Conservation (phyloP, 2,797 vertebrate species). For the Miichthys miiuy region DNA sequence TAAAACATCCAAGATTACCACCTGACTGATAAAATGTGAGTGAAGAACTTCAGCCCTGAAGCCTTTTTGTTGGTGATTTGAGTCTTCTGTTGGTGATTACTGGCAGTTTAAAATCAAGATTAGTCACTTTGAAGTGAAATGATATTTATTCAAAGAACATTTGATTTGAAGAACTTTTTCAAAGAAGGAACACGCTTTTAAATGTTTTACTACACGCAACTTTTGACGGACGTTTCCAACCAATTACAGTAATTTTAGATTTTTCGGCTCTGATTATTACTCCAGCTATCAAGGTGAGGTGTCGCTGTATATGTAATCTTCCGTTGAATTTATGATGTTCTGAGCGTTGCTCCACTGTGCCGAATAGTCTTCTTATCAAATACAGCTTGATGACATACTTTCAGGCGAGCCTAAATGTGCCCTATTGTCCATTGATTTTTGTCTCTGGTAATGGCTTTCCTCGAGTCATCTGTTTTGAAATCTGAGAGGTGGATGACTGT, state of each 20-base stretch:
- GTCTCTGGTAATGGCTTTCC: constrained; percentile 54
- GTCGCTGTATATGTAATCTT: background rate
- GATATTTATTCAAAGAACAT: background rate
- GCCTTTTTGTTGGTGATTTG: background rate
- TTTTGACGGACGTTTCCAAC: background rate
- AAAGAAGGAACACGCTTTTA: background rate
- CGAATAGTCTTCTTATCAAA: constrained; percentile 6
- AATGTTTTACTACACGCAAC: background rate
- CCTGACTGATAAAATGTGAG: background rate
- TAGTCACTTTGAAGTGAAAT: background rate
- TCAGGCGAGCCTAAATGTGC: constrained; percentile 44
- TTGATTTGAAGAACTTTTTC: background rate
- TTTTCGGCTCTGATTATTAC: background rate
- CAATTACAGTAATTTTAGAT: background rate
- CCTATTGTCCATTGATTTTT: constrained; percentile 70
- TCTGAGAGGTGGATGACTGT: constrained; percentile 51
- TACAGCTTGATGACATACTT: constrained; percentile 50
- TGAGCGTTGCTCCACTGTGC: background rate
- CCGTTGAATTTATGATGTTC: background rate
- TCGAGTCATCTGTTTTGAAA: constrained; percentile 69
- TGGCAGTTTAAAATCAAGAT: background rate
- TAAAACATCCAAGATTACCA: constrained; percentile 1
- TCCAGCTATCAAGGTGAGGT: background rate
- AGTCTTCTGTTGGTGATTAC: background rate
- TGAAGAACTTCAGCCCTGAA: background rate